A percentile compares a stretch with the other conserved stretches of the same genome.
Conservation (phyloP, 2,888 invertebrate species). For the Lasioglossum malachurum region DNA sequence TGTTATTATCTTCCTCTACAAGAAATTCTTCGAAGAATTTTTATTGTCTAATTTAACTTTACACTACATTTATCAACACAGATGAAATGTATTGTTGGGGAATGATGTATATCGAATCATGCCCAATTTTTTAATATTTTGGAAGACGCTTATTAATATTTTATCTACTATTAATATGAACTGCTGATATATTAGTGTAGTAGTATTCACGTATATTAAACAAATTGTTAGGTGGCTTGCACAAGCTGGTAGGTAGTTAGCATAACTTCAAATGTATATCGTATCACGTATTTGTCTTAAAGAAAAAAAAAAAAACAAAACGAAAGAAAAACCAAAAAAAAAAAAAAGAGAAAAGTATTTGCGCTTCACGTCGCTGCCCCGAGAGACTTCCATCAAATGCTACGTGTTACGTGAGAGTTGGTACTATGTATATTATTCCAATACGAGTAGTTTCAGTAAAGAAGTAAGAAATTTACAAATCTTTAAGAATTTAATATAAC, state of each 20-base stretch:
- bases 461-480: constrained; percentile 11
- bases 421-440: constrained; percentile 36
- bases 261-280: constrained; percentile 19
- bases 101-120: constrained; percentile 5
- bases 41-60: constrained; percentile 7
- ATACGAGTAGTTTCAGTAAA: constrained; percentile 27
- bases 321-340: neutral
- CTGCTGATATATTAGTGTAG: constrained; percentile 20
- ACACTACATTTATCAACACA: constrained; percentile 12
- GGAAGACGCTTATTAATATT: constrained; percentile 43
- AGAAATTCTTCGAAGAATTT: neutral
- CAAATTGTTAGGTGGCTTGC: constrained; percentile 22
- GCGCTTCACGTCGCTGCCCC: constrained; percentile 14
- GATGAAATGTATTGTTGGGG: constrained; percentile 9
- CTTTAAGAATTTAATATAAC: neutral
- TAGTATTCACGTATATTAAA: constrained; percentile 29
- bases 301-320: neutral
- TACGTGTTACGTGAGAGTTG: constrained; percentile 1
- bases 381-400: constrained; percentile 9
- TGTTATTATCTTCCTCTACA: neutral
- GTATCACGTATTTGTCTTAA: constrained; percentile 8
- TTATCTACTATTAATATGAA: constrained; percentile 18
- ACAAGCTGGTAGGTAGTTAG: constrained; percentile 16
- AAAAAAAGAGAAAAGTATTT: constrained; percentile 15
- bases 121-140: constrained; percentile 42